phyloP scores from a whole-genome alignment of 2,113 vertebrate species.

The Apeltes quadracus region DNA sequence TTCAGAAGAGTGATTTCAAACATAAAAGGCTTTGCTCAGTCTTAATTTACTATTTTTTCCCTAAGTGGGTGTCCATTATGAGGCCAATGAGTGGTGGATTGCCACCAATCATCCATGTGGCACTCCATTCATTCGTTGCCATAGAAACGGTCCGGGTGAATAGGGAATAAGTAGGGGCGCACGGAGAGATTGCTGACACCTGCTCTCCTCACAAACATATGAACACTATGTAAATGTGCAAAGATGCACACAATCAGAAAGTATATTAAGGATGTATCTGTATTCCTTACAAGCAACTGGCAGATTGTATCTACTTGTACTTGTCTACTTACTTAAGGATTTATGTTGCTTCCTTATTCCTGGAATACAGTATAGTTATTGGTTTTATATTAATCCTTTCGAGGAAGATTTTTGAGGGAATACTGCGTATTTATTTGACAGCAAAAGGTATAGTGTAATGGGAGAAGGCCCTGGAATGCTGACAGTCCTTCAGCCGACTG shows the following conservation, averaged over 20 bases:
- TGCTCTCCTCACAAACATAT: constrained; percentile 65
- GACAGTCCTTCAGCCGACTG: not conserved
- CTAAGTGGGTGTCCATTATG: constrained; percentile 74
- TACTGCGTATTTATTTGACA: not conserved
- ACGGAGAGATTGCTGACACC: constrained; percentile 79
- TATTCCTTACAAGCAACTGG: not conserved
- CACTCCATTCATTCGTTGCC: constrained; percentile 77
- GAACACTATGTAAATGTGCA: constrained; percentile 30
- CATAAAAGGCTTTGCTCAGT: constrained; percentile 49
- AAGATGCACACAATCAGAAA: constrained; percentile 11
- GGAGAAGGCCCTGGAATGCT: not conserved
- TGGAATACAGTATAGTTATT: not conserved
- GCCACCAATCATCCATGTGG: constrained; percentile 79
- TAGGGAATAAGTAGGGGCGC: constrained; percentile 76
- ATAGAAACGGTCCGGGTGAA: constrained; percentile 78
- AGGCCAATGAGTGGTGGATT: constrained; percentile 73
- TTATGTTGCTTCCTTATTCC: not conserved
- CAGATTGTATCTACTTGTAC: not conserved
- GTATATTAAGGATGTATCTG: constrained; percentile 2
- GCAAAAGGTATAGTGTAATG: not conserved
- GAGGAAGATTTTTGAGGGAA: not conserved
- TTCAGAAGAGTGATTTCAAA: constrained; percentile 34
- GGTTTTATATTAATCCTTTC: not conserved
- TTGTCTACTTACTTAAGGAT: not conserved
- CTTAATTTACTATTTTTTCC: constrained; percentile 72